phyloP scores from a whole-genome alignment of 2,888 invertebrate genomes.

The Stictocephala bisonia region DNA sequence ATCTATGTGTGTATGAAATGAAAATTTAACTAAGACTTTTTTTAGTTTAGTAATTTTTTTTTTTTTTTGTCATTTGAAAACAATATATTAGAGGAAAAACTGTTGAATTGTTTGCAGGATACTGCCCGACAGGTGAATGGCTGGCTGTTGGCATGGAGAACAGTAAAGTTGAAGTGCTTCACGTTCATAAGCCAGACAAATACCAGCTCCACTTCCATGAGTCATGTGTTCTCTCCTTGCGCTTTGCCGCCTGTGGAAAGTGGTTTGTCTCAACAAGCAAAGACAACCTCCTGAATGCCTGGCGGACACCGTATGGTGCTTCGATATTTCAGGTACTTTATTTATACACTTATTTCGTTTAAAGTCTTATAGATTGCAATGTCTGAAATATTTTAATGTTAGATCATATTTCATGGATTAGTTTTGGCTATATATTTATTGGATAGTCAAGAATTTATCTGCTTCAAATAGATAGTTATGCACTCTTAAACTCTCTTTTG shows the following conservation, averaged over 20 bases:
- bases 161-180: constrained; percentile 94
- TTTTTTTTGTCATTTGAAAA: no score
- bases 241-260: constrained; percentile 95
- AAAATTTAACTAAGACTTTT: no score
- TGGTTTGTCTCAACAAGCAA: constrained; percentile 99
- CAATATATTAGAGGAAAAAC: no score
- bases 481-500: no score
- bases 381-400: no score
- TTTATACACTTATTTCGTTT: background rate
- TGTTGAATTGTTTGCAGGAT: no score
- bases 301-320: constrained; percentile 97
- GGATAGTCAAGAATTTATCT: no score
- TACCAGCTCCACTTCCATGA: constrained; percentile 97
- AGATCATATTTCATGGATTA: no score
- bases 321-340: constrained; percentile 93
- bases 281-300: constrained; percentile 96
- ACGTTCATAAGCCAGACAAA: constrained; percentile 91
- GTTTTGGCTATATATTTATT: no score
- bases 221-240: constrained; percentile 93
- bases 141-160: constrained; percentile 99
- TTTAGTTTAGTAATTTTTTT: no score
- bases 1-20: no score
- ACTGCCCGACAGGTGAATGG: constrained; percentile 97
- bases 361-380: background rate
- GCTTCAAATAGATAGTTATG: no score